Evolutionary conservation across 2,797 vertebrate species (phyloP).

Genomic region (Thaleichthys pacificus): DNA sequence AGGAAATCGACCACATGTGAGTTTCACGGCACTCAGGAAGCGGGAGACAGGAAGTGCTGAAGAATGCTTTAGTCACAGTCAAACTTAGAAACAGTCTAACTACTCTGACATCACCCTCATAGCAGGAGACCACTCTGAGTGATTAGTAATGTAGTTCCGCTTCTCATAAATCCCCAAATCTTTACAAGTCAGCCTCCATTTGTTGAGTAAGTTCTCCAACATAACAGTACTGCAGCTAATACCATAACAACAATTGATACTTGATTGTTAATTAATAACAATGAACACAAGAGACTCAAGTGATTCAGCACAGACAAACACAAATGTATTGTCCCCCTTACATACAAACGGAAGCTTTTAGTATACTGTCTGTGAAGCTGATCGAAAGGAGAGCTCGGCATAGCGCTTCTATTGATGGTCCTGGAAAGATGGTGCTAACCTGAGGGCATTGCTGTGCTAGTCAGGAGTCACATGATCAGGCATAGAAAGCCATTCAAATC

Average conservation of each 20-base stretch:
- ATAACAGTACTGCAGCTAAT: background rate
- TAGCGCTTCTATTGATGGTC: conserved; percentile 39
- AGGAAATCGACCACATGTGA: conserved; percentile 70
- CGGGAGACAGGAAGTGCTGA: conserved; percentile 66
- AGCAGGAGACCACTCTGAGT: conserved; percentile 29
- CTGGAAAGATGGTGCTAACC: conserved; percentile 46
- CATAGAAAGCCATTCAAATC: conserved; percentile 50
- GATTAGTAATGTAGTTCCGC: background rate
- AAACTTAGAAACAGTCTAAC: conserved; percentile 41
- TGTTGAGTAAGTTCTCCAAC: background rate
- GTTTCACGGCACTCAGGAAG: conserved; percentile 70
- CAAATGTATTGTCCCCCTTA: conserved; percentile 2
- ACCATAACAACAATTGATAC: background rate
- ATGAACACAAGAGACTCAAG: background rate
- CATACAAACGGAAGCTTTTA: background rate
- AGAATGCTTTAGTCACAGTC: conserved; percentile 59
- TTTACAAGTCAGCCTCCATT: background rate
- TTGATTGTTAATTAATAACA: no score
- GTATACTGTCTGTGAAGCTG: conserved; percentile 28
- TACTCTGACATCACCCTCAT: conserved; percentile 42
- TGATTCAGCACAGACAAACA: background rate
- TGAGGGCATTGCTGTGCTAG: conserved; percentile 54
- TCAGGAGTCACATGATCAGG: conserved; percentile 58
- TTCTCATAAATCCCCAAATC: conserved; percentile 16
- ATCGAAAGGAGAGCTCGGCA: conserved; percentile 14